Conservation (phyloP, 2,888 invertebrate genomes). For the Achlya flavicornis region DNA sequence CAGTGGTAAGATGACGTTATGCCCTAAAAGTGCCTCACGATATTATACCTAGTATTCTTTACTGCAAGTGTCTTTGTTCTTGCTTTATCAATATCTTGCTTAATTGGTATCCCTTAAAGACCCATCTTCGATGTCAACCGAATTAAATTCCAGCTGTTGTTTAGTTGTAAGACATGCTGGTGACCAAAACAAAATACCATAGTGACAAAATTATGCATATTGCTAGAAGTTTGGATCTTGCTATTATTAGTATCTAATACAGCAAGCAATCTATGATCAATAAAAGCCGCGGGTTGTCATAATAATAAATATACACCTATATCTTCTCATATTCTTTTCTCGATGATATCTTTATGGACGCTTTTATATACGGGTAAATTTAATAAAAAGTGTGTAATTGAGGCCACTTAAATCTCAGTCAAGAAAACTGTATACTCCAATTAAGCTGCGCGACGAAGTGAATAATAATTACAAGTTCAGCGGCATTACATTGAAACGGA, state of each 20-base stretch:
- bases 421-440: conserved; percentile 61
- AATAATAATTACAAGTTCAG: conserved; percentile 49
- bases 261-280: neutral
- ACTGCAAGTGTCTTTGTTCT: too few relatives aligned
- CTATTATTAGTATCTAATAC: too few relatives aligned
- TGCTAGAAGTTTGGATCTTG: too few relatives aligned
- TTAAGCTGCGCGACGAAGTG: conserved; percentile 64
- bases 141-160: too few relatives aligned
- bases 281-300: neutral
- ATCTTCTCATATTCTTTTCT: neutral
- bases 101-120: too few relatives aligned
- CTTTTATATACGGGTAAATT: conserved; percentile 35
- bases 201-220: too few relatives aligned
- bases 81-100: too few relatives aligned
- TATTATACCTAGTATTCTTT: neutral
- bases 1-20: neutral
- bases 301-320: neutral
- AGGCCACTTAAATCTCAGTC: conserved; percentile 51
- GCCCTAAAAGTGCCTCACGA: neutral
- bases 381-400: conserved; percentile 49
- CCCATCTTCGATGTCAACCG: too few relatives aligned
- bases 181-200: too few relatives aligned
- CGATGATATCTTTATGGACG: conserved; percentile 22
- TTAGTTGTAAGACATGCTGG: too few relatives aligned
- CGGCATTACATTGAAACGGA: conserved; percentile 52